phyloP scores from a whole-genome alignment of 2,797 vertebrate species.

The Liasis olivaceus region DNA sequence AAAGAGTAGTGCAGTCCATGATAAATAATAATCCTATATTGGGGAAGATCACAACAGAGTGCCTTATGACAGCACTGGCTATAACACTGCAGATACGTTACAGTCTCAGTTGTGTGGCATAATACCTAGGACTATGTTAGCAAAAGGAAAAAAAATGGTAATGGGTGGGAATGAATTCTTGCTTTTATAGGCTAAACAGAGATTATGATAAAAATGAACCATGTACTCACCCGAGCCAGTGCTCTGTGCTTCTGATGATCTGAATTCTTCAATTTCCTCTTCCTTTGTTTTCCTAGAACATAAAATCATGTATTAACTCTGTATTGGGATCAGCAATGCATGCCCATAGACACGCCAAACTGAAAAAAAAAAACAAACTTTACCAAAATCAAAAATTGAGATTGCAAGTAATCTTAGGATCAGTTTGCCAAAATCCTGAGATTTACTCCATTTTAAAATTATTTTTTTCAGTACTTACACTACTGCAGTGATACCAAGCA shows the following conservation, averaged over 20 bases:
- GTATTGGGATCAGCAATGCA: not conserved
- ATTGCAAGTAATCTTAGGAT: not conserved
- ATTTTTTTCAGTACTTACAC: not conserved
- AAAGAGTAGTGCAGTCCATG: not conserved
- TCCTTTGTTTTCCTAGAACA: slow-evolving; percentile 62
- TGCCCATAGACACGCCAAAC: not conserved
- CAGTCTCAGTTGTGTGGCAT: not conserved
- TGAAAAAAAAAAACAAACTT: not conserved
- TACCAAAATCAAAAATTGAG: not conserved
- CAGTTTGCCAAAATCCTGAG: not conserved
- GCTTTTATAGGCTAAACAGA: not conserved
- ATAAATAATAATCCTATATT: not conserved
- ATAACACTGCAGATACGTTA: not conserved
- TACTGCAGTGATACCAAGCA: not conserved
- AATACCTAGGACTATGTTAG: not conserved
- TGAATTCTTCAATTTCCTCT: slow-evolving; percentile 52
- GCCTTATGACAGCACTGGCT: not conserved
- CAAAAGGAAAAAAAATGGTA: not conserved
- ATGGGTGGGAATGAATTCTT: not conserved
- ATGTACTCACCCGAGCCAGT: slow-evolving; percentile 59
- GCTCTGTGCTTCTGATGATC: slow-evolving; percentile 48
- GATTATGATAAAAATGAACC: too few relatives aligned
- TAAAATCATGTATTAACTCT: slow-evolving; percentile 18
- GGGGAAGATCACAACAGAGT: not conserved
- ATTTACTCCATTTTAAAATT: not conserved